Evolutionary conservation across 2,888 invertebrate species (phyloP), one percentile per base, ranked within the genome.

Genomic region (Hylaea fasciaria): DNA sequence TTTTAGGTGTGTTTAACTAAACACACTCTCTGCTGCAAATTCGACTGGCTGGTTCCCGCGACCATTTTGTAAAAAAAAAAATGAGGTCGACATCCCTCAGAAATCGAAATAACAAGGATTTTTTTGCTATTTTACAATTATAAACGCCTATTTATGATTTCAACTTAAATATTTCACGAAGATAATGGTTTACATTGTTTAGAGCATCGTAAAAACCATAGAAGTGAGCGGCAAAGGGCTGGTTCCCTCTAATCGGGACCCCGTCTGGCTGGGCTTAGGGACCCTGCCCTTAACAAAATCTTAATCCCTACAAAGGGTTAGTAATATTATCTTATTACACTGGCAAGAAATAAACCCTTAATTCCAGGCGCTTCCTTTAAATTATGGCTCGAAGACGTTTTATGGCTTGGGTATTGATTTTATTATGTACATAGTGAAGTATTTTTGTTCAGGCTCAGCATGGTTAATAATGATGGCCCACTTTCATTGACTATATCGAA

Each of bases 291-390:
- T 89, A 91, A 91, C 91, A 89, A 90, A 91, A 91, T 91, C 91
- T 91, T 91, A 91, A 91, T 92, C 91, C 88, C 85, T 81, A 86
- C 91, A 91, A 91, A 92, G 91, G 91, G 91, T 91, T 91, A 91
- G 81, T 85, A 87, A 89, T 86, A 91, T 91, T 89, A 91, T 91
- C 91, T 91, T 91, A 89, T 89, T 89, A 90, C 81, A 82, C 83
- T 82, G 81, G 76, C 87, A 90, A 91, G 91, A 89, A 89, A 82
- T 89, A 87, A 87, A 85, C 87, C 88, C 80, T 87, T 89, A 87
- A 89, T 85, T 83, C 84, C 52, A 57, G 60, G 70, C 71, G 70
- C 74, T 79, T 83, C 82, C 80, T 80, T 77, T 78, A 80, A 86
- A 85, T 83, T 85, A 84, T 81, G 78, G 80, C 74, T 65, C 74